phyloP scores from a whole-genome alignment of 2,113 vertebrate genomes.

The Cryptomyrus ogoouensis region DNA sequence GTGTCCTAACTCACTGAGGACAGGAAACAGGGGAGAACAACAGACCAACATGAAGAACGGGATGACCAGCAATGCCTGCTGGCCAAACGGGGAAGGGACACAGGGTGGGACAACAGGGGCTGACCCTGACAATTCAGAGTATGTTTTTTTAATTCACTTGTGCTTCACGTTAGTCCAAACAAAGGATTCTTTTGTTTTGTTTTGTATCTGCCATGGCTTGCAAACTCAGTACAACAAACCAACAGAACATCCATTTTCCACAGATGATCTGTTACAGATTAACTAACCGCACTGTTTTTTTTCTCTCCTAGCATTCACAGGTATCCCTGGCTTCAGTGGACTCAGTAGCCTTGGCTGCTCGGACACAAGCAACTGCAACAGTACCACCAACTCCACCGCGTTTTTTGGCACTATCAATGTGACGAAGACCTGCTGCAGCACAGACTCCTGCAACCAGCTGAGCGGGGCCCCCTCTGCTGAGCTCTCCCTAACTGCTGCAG shows the following conservation, averaged over 20 bases:
- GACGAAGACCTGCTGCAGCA: conserved; percentile 32
- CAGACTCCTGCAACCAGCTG: conserved; percentile 46
- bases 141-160: not conserved
- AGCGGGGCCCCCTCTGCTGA: conserved; percentile 31
- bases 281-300: not conserved
- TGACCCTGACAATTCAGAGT: too few relatives aligned
- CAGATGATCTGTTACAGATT: not conserved
- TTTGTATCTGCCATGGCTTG: not conserved
- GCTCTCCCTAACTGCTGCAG: conserved; percentile 33
- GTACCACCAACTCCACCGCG: rapidly evolving
- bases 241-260: not conserved
- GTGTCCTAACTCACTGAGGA: not conserved
- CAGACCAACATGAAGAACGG: too few relatives aligned
- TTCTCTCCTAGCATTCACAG: not conserved
- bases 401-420: not conserved
- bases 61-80: too few relatives aligned
- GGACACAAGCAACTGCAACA: rapidly evolving
- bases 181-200: not conserved
- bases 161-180: not conserved
- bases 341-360: conserved; percentile 46
- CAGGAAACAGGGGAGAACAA: too few relatives aligned
- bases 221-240: not conserved
- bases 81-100: too few relatives aligned
- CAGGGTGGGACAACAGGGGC: too few relatives aligned
- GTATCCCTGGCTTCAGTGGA: not conserved